Base-by-base conservation (phyloP, 2,113 vertebrate genomes). In the Clarias batrachus region DNA sequence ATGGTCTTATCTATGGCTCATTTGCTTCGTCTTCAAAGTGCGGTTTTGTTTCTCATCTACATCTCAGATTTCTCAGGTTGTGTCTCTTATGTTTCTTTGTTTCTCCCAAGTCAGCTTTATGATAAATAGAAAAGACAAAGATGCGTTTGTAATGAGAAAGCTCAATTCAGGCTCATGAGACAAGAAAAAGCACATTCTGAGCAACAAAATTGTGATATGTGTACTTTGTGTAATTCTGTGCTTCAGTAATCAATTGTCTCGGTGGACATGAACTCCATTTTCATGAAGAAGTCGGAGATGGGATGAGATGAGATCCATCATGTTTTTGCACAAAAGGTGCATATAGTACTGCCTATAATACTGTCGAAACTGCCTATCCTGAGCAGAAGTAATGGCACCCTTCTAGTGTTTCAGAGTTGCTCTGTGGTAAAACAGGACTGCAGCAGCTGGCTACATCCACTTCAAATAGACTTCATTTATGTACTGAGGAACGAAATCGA, bases 371-470 rank as follows among this genome's bases (percentile, higher is more conserved):
- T 57, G 54, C 54, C 30, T 79, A 59, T 41, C 57, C 30, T 33
- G 57, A 33, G 79, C 79, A 33, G 59, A 81, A 60, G 41, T 81
- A 81, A 81, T 81, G 57, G 57, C 56, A 63, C 30, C 57, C 30
- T 33, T 21, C 27, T 33, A 6, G 27, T 77, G 37, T 78, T 54
- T 54, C 73, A 16, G 76, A 54, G 77, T 8, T 19, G 54, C 77
- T 17, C 14, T 17, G 66, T 70, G n/a, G 10, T 27, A 16, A 27
- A 27, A 70, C 6, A 19, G 11, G 16, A 33, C 27, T 19, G 66
- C 6, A 17, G 66, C 27, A 68, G 14, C 27, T 68, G 27, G 14
- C 66, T 33, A 17, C 66, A 30, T 7, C 27, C 3, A 12, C 37
- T 73, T 30, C 17, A 4, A 19, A 6, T 19, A 17, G 2, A 17